Evolutionary conservation across 2,797 vertebrate species (phyloP).

Genomic region (Poeciliopsis paucimaculata): DNA sequence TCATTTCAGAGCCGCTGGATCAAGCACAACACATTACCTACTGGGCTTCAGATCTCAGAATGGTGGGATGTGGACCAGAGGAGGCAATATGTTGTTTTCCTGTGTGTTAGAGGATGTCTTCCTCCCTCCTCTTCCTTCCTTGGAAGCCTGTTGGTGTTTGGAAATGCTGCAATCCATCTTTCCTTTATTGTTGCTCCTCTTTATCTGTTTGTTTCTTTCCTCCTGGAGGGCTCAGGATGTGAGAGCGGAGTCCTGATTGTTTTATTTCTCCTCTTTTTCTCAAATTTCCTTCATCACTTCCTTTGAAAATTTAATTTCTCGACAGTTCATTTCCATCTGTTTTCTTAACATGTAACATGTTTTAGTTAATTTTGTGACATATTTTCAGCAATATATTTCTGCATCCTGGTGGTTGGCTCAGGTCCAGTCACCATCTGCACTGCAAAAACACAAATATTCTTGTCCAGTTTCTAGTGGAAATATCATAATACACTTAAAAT

Average conservation of each 20-base stretch:
- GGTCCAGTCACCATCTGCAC: background rate
- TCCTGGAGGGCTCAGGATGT: conserved; percentile 30
- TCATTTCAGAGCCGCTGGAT: conserved; percentile 32
- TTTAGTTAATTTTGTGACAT: conserved; percentile 11
- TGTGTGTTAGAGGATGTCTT: background rate
- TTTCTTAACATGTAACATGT: conserved; percentile 20
- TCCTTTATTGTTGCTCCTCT: conserved; percentile 40
- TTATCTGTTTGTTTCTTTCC: conserved; percentile 38
- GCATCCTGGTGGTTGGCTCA: conserved; percentile 1
- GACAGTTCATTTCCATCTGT: conserved; percentile 5
- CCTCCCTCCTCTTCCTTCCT: background rate
- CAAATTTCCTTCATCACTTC: conserved; percentile 15
- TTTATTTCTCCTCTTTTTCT: conserved; percentile 16
- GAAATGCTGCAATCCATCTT: conserved; percentile 53
- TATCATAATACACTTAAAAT: no score
- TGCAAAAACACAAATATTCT: background rate
- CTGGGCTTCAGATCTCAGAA: conserved; percentile 20
- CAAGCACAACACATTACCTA: conserved; percentile 17
- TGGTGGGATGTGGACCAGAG: conserved; percentile 2
- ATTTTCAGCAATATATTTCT: background rate
- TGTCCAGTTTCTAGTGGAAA: no score
- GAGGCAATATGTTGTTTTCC: conserved; percentile 24
- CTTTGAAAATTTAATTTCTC: conserved; percentile 12
- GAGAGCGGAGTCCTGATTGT: conserved; percentile 17
- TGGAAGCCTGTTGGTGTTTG: conserved; percentile 33